Evolutionary conservation across 1,140 invertebrate species (phyloP).

Genomic region (Camponotus floridanus): DNA sequence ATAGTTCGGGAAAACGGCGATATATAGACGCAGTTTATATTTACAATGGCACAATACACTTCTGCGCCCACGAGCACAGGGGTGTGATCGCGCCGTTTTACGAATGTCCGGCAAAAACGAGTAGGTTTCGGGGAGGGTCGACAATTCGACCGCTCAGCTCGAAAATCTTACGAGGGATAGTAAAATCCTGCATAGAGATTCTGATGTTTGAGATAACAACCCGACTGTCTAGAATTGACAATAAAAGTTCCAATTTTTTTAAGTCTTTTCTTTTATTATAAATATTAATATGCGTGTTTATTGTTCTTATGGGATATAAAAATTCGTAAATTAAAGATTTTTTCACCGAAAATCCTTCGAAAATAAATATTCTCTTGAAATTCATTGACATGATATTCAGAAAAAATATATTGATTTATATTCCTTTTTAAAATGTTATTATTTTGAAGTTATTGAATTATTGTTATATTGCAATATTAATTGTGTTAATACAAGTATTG

Average conservation of each 20-base stretch:
- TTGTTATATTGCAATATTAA: constrained; percentile 18
- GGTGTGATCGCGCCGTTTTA: constrained; percentile 70
- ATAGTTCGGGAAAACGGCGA: constrained; percentile 73
- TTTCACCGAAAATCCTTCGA: background rate
- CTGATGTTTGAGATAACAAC: background rate
- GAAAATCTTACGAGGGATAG: constrained; percentile 17
- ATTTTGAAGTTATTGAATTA: background rate
- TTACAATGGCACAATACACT: constrained; percentile 81
- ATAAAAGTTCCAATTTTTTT: background rate
- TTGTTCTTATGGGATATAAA: background rate
- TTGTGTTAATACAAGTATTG: constrained; percentile 20
- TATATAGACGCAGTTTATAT: constrained; percentile 76
- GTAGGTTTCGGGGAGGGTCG: constrained; percentile 68
- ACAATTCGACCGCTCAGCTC: background rate
- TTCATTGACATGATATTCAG: background rate
- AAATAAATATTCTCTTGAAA: background rate
- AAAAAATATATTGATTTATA: background rate
- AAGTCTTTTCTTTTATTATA: constrained; percentile 2
- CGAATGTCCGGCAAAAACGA: constrained; percentile 62
- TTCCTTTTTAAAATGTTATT: background rate
- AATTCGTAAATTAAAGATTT: background rate
- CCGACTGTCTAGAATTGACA: background rate
- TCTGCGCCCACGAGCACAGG: constrained; percentile 70
- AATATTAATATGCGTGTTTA: background rate
- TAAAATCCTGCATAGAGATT: background rate